A percentile compares a stretch with the other conserved stretches of the same genome.
Evolutionary conservation across 2,113 vertebrate species (phyloP).

Genomic region (Blennius ocellaris): DNA sequence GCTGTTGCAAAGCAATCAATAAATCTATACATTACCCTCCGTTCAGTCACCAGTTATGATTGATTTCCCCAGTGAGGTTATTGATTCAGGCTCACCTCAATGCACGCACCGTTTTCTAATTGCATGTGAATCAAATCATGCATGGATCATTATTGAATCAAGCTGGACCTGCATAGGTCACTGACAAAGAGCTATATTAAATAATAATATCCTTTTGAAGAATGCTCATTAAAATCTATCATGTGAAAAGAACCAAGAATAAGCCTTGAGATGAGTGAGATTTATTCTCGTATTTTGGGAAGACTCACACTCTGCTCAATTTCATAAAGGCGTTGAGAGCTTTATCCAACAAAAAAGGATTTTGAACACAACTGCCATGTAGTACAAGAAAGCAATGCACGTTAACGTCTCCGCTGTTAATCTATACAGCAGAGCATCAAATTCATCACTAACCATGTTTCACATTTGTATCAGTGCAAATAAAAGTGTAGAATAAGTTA

Average conservation of each 20-base stretch:
- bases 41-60: conserved; percentile 60
- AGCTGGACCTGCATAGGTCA: conserved; percentile 55
- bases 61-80: conserved; percentile 56
- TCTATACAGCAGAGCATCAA: not conserved
- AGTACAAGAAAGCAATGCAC: too few species aligned
- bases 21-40: conserved; percentile 55
- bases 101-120: conserved; percentile 41
- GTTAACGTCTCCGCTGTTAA: not conserved
- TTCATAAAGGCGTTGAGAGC: too few species aligned
- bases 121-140: conserved; percentile 58
- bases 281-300: conserved; percentile 2
- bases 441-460: not conserved
- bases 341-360: too few species aligned
- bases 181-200: conserved; percentile 40
- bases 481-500: not conserved
- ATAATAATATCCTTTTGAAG: conserved; percentile 40
- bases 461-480: not conserved
- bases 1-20: conserved; percentile 48
- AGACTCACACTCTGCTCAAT: too few species aligned
- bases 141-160: conserved; percentile 55
- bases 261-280: conserved; percentile 16
- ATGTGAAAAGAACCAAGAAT: conserved; percentile 5
- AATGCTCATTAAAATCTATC: conserved; percentile 38
- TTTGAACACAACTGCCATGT: too few species aligned
- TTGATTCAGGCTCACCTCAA: conserved; percentile 57